Conservation (phyloP, 2,113 vertebrate species). For the Petrocephalus microphthalmus region DNA sequence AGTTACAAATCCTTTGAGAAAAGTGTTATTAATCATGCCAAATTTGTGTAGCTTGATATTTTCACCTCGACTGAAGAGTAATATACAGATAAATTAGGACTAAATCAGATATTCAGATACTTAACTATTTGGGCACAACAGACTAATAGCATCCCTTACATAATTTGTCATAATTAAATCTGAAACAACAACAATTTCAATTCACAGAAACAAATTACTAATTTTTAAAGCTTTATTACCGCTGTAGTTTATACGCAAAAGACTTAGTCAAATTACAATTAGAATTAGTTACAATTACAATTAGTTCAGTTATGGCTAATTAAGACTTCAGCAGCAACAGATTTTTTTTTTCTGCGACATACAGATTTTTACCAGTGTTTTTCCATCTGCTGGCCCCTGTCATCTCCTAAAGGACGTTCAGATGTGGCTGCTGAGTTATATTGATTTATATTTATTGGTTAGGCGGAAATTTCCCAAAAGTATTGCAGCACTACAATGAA, state of each 20-base stretch:
- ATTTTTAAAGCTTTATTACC: conserved; percentile 2
- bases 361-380: not conserved
- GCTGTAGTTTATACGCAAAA: not conserved
- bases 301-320: not conserved
- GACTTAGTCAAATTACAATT: conserved; percentile 1
- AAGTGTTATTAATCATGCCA: not conserved
- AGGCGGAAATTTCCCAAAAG: not conserved
- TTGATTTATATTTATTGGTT: not conserved
- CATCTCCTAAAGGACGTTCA: not conserved
- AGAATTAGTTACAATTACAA: not conserved
- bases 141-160: not conserved
- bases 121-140: not conserved
- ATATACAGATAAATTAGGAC: not conserved
- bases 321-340: not conserved
- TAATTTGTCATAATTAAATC: not conserved
- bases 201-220: not conserved
- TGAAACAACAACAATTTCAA: not conserved
- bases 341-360: not conserved
- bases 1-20: not conserved
- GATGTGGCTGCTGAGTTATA: not conserved
- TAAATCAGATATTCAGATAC: not conserved
- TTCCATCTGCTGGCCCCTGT: not conserved
- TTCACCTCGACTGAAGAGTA: not conserved
- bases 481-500: not conserved
- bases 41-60: not conserved